Base-by-base conservation (phyloP, 2,888 invertebrate genomes). In the Drosophila kambysellisi region DNA sequence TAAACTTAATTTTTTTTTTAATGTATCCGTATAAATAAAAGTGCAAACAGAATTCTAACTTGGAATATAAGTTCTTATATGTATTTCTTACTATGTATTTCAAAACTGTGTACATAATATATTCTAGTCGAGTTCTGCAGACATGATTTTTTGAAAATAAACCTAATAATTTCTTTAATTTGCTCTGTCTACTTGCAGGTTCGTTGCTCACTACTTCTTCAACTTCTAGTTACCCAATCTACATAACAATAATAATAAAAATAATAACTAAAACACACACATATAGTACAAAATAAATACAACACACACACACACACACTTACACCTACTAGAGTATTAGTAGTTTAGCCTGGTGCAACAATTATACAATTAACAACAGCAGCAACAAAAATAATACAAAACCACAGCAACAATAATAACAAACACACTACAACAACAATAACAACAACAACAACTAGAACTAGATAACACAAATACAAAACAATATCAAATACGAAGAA, bases 401-500 rank as follows among this genome's bases (percentile, higher is more conserved):
- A 46, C 15, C 58, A 75, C 67, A 60, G 63, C 51, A 41, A 66
- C 60, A 69, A 65, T 57, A 76, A 70, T 57, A 81, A 75, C 74
- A 52, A 64, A 58, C 39, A 63, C 57, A 58, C 61, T 51, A 63
- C 48, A 81, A 11, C 33, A 35, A 53, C 8, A 60, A 57, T 30
- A 65, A 30, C 29, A 41, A 67, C 56, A 62, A 73, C 66, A 59
- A 79, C 54, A 69, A 65, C 62, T 71, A 70, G 60, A 79, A 75
- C 73, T 54, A 73, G 54, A 70, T 39, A 50, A 78, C 32, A 79
- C 54, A 33, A 59, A 54, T 46, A 63, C 41, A 58, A 66, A 53
- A 78, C 41, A 81, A 87, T 76, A 89, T 58, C 60, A 74, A 76
- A 87, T 76, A 74, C 37, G 35, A 81, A 60, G 68, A 83, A 74